Evolutionary conservation across 2,888 invertebrate species (phyloP), one percentile per base, ranked within the genome.

Genomic region (Hyalella azteca): DNA sequence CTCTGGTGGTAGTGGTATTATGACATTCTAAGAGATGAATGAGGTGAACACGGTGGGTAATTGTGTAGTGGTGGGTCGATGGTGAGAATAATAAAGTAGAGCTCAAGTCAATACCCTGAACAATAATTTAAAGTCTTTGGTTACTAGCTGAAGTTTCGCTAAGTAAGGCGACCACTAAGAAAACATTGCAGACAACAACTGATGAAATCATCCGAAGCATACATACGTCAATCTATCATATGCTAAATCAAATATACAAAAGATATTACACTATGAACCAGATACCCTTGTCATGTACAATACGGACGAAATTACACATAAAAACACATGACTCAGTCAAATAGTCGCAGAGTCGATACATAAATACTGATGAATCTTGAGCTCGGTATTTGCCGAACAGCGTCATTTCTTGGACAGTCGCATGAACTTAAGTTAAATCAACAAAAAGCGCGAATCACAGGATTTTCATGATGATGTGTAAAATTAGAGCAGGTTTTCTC

Each of bases 101-200:
- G n/a, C n/a, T n/a, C n/a, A n/a, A n/a, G n/a, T n/a, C n/a, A n/a
- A 45, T 45, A 15, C 45, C 45, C 9, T 9, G 15, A 15, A 15
- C 36, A 66, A 66, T 66, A 66, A 66, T 66, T 66, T 66, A 66
- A 66, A 66, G 66, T 66, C 66, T 66, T 66, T 66, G 66, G 66
- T 66, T 36, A 66, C 36, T 66, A 66, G 66, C 66, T 66, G 66
- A 39, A 39, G 36, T 36, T 66, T 66, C 36, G 66, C 66, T 66
- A 66, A 39, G 3, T 3, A 36, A 39, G 66, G 66, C 66, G 66
- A 66, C n/a, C 66, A 66, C 36, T 36, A 66, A 66, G 36, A 66
- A 66, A 66, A 66, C 66, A 66, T 66, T 66, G 66, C 66, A 66
- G n/a, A 66, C 36, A 66, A 66, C 66, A 66, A 66, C 66, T 19